Evolutionary conservation across 2,888 invertebrate species (phyloP).

Genomic region (Phyto melanocephala): DNA sequence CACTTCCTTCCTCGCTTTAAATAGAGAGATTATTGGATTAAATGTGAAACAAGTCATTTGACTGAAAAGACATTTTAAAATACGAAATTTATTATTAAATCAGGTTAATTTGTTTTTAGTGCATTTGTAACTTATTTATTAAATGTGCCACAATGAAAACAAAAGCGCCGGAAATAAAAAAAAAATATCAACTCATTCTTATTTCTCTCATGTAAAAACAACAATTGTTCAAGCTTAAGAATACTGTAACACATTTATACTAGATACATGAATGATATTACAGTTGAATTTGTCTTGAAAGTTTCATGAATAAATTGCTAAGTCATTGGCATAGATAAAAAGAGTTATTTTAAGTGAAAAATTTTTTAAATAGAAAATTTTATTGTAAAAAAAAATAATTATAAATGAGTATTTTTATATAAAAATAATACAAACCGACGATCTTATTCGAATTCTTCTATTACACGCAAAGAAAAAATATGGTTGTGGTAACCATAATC

Average conservation of each 20-base stretch:
- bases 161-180: slow-evolving; percentile 29
- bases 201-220: background rate
- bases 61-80: slow-evolving; percentile 1
- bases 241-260: background rate
- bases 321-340: too few species aligned
- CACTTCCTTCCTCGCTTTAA: slow-evolving; percentile 24
- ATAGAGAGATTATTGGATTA: slow-evolving; percentile 54
- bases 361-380: too few species aligned
- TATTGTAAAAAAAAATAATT: too few species aligned
- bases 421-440: too few species aligned
- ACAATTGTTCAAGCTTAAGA: slow-evolving; percentile 23
- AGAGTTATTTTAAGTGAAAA: too few species aligned
- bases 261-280: too few species aligned
- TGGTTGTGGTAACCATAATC: too few species aligned
- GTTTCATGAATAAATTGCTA: too few species aligned
- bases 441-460: too few species aligned
- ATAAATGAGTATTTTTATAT: too few species aligned
- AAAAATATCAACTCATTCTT: background rate
- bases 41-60: slow-evolving; percentile 26
- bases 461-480: too few species aligned
- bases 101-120: slow-evolving; percentile 37
- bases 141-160: slow-evolving; percentile 12
- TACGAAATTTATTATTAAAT: slow-evolving; percentile 33
- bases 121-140: slow-evolving; percentile 2
- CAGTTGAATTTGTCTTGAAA: too few species aligned